Conservation (phyloP, 1,140 invertebrate genomes). For the Centruroides sculpturatus region DNA sequence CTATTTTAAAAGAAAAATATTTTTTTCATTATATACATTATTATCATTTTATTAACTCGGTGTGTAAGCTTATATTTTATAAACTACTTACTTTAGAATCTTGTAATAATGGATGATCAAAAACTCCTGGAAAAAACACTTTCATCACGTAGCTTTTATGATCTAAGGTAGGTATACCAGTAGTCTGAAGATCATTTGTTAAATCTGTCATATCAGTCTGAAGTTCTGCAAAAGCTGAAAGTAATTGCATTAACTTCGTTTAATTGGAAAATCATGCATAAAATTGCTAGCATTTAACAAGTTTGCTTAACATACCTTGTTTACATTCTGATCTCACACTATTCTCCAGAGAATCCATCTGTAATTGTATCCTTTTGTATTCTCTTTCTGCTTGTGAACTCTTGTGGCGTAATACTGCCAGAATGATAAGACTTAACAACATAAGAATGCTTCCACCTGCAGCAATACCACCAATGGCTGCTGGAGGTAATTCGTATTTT, state of each 20-base stretch:
- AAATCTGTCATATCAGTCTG: constrained; percentile 99
- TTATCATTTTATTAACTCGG: constrained; percentile 30
- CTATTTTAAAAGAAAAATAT: constrained; percentile 19
- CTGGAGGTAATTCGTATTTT: constrained; percentile 55
- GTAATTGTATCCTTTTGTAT: constrained; percentile 94
- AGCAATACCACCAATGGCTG: constrained; percentile 24
- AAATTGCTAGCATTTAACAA: too few species aligned
- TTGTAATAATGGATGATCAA: constrained; percentile 78
- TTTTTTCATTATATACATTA: too few species aligned
- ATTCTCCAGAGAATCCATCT: constrained; percentile 97
- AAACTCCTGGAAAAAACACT: constrained; percentile 91
- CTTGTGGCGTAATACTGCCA: constrained; percentile 76
- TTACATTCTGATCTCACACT: constrained; percentile 96
- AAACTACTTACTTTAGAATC: constrained; percentile 26
- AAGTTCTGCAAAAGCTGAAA: constrained; percentile 88
- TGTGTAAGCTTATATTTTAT: constrained; percentile 36
- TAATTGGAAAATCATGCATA: too few species aligned
- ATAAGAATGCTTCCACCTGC: constrained; percentile 15
- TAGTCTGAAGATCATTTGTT: constrained; percentile 85
- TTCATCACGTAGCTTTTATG: constrained; percentile 96
- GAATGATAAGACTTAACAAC: constrained; percentile 57
- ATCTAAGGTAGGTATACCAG: constrained; percentile 88
- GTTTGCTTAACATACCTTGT: constrained; percentile 42
- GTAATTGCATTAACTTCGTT: too few species aligned
- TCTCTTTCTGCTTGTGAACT: constrained; percentile 89